These are phyloP conservation scores for pig (Sus scrofa) DNA, from an alignment of 2,113 vertebrate species.

Conservation along the genomic window T2T-Sscrofa CM000826.6:87767501-87768000, in stretches of 20 bases:
- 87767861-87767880: not conserved
- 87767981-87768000: not conserved
- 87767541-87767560: not conserved
- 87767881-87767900: not conserved
- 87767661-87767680: not conserved
- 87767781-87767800: not conserved
- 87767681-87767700: not conserved
- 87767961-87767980: constrained; percentile 27
- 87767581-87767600: not conserved
- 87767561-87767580: not conserved
- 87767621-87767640: not conserved
- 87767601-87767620: not conserved
- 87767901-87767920: not conserved
- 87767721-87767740: not conserved
- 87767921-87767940: constrained; percentile 7
- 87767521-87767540: not conserved
- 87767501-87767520: not conserved
- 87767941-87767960: constrained; percentile 8
- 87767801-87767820: not conserved
- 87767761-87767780: too few relatives aligned
- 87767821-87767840: not conserved
- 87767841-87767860: not conserved
- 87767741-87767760: not conserved
- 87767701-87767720: not conserved
- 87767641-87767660: not conserved